Percentiles rank a stretch among this genome's conserved stretches.
Evolutionary conservation across 2,113 vertebrate species (phyloP).

Genomic region (Brachyhypopomus occidentalis): DNA sequence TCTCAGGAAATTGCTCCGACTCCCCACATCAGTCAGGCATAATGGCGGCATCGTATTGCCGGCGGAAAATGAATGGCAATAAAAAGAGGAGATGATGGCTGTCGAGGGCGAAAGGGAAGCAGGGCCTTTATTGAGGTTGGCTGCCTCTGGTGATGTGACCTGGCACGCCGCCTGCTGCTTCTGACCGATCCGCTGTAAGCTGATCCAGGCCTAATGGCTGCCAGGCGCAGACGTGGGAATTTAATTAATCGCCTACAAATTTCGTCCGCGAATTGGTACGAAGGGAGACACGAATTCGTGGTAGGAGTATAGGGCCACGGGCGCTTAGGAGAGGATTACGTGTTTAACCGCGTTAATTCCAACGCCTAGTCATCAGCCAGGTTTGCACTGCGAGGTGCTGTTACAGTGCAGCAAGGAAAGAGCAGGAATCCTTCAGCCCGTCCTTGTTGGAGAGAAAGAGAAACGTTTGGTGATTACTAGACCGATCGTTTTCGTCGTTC

Average conservation of each 20-base stretch:
- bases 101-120: slow-evolving; percentile 51
- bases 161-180: slow-evolving; percentile 23
- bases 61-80: slow-evolving; percentile 56
- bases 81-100: slow-evolving; percentile 53
- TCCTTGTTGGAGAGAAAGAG: too few relatives aligned
- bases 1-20: slow-evolving; percentile 60
- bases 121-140: slow-evolving; percentile 46
- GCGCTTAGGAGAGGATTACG: slow-evolving; percentile 39
- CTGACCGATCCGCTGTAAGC: slow-evolving; percentile 4
- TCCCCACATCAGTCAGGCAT: slow-evolving; percentile 58
- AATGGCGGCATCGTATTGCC: slow-evolving; percentile 58
- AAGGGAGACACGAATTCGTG: slow-evolving; percentile 26
- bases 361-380: slow-evolving; percentile 23
- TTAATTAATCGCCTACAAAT: slow-evolving; percentile 58
- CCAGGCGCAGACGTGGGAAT: slow-evolving; percentile 50
- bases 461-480: too few relatives aligned
- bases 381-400: neutral
- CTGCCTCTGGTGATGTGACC: slow-evolving; percentile 49
- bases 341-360: slow-evolving; percentile 43
- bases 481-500: too few relatives aligned
- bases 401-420: too few relatives aligned
- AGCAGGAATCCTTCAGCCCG: neutral
- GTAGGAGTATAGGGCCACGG: neutral
- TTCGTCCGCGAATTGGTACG: slow-evolving; percentile 37
- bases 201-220: slow-evolving; percentile 47